Base-by-base conservation (phyloP, 23 tunicate genomes). In the Ciona savignyi region DNA sequence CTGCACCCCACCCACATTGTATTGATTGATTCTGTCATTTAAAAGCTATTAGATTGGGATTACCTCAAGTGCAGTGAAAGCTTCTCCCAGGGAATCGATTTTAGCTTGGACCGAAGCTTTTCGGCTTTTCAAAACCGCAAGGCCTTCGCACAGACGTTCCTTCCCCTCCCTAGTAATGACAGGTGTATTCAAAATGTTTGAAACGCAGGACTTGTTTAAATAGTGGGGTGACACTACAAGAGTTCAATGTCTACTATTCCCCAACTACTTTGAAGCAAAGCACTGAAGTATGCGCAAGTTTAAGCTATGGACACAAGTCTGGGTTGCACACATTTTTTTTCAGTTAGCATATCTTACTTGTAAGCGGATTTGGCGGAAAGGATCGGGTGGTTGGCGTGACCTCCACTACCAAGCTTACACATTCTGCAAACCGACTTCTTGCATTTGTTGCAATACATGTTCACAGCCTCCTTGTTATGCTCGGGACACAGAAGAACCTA, bases 401-500 rank as follows among this genome's bases (percentile, higher is more conserved):
- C 67, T 21, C 96, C 96, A 0, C 87, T 74, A 3, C 96, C 67
- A 23, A 63, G 27, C 68, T 87, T 87, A 62, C 96, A 88, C 75
- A 63, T 35, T n/a, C 80, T 73, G 35, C 96, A 88, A n/a, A 88
- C 87, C 1, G 96, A 78, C 51, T 77, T 72, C 71, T 82, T 87
- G 62, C 96, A 88, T 82, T 62, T 77, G 66, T 77, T 82, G 76
- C 96, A 88, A 35, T 88, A 88, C 80, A 79, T 63, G 20, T 48
- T 88, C 62, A 88, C 96, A 30, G 79, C 75, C 60, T 88, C 96
- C 35, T 73, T 72, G 34, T 70, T 65, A 33, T 88, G 96, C 34
- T 88, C 87, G 23, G 81, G 87, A 73, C 96, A 88, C n/a, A 81
- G 80, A 25, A 82, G 73, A 27, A 82, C 87, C 96, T 88, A 70